Percentiles rank a stretch among this genome's conserved stretches.
phyloP scores from a whole-genome alignment of 2,888 invertebrate species.

The Drosophila phalerata region DNA sequence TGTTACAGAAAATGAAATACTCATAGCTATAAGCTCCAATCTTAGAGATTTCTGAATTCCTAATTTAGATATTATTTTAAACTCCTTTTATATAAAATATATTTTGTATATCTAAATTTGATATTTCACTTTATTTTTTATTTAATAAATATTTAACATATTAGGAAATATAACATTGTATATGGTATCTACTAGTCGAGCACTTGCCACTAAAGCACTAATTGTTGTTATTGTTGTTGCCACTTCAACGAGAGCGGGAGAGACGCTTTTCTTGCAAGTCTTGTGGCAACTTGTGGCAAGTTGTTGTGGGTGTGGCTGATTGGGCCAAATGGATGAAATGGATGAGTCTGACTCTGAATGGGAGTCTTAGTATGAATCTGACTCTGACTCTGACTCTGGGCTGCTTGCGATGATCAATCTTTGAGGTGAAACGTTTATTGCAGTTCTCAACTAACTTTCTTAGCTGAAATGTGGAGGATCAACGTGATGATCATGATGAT shows the following conservation, averaged over 20 bases:
- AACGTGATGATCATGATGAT: slow-evolving; percentile 41
- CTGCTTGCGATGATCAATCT: slow-evolving; percentile 74
- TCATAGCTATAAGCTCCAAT: too few relatives aligned
- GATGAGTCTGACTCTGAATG: slow-evolving; percentile 44
- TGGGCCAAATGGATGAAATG: slow-evolving; percentile 77
- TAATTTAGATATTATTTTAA: too few relatives aligned
- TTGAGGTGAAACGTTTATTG: slow-evolving; percentile 59
- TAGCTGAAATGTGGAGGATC: slow-evolving; percentile 62
- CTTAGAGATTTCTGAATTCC: too few relatives aligned
- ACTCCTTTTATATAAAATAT: too few relatives aligned
- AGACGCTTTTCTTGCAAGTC: slow-evolving; percentile 25
- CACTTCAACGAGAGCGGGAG: slow-evolving; percentile 41
- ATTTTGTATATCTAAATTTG: too few relatives aligned
- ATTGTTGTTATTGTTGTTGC: slow-evolving; percentile 55
- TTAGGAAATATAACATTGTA: too few relatives aligned
- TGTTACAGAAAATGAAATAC: too few relatives aligned
- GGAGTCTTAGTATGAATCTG: slow-evolving; percentile 30
- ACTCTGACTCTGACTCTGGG: slow-evolving; percentile 32
- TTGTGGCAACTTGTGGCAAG: slow-evolving; percentile 40
- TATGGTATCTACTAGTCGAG: slow-evolving; percentile 19
- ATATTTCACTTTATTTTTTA: too few relatives aligned
- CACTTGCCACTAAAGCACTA: neutral
- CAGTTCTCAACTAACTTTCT: slow-evolving; percentile 54
- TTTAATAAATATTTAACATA: too few relatives aligned
- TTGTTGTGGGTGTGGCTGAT: slow-evolving; percentile 78